phyloP scores from a whole-genome alignment of 2,888 invertebrate genomes.

The Pandemis heparana region DNA sequence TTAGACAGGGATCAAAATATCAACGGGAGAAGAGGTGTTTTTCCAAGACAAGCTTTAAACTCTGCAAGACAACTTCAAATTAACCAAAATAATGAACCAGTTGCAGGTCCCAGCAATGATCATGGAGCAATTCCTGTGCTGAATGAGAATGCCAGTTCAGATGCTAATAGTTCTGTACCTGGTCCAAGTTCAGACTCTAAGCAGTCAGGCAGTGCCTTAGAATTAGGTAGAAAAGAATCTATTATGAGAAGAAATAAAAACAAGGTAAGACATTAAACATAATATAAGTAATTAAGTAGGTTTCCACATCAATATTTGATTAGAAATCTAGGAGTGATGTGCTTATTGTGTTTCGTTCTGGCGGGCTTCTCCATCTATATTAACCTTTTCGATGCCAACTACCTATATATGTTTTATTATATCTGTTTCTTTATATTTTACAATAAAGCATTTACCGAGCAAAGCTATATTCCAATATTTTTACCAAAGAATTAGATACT shows the following conservation, averaged over 20 bases:
- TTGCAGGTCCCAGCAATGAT: constrained; percentile 80
- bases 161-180: constrained; percentile 53
- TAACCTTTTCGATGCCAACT: too few relatives aligned
- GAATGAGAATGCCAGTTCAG: constrained; percentile 59
- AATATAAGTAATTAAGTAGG: neutral
- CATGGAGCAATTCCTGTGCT: constrained; percentile 50
- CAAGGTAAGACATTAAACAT: constrained; percentile 57
- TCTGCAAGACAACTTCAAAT: constrained; percentile 57
- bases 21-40: constrained; percentile 88
- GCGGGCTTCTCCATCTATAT: too few relatives aligned
- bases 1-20: constrained; percentile 90
- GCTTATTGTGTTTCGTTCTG: too few relatives aligned
- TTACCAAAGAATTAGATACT: too few relatives aligned
- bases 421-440: too few relatives aligned
- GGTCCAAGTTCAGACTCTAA: constrained; percentile 61
- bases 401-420: too few relatives aligned
- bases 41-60: constrained; percentile 71
- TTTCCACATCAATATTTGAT: neutral
- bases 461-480: too few relatives aligned
- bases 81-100: constrained; percentile 65
- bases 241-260: constrained; percentile 72
- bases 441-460: too few relatives aligned
- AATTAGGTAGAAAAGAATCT: constrained; percentile 68
- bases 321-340: neutral
- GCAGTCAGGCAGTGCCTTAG: constrained; percentile 58